A percentile compares a stretch with the other conserved stretches of the same genome.
Evolutionary conservation across 1,140 invertebrate species (phyloP).

Genomic region (Galendromus occidentalis): DNA sequence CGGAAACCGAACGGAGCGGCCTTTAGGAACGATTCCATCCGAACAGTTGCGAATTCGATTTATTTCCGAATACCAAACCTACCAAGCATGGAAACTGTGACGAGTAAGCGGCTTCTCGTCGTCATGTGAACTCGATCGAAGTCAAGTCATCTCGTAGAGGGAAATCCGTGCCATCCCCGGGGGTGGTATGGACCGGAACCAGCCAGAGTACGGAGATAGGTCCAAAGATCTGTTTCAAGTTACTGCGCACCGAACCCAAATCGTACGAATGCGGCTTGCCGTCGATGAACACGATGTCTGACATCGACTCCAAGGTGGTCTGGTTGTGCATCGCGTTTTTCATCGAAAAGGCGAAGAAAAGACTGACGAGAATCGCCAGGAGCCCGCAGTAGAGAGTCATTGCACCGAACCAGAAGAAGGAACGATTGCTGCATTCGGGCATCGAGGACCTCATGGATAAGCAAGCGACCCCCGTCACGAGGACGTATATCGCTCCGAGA

Average conservation of each 20-base stretch:
- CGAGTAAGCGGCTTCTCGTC: too few species aligned
- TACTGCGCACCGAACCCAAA: neutral
- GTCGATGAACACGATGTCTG: neutral
- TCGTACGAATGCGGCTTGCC: neutral
- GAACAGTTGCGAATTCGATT: too few species aligned
- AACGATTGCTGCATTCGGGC: neutral
- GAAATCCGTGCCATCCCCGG: neutral
- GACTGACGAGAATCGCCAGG: neutral
- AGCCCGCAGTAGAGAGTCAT: neutral
- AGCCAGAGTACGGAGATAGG: neutral
- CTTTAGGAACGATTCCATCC: too few species aligned
- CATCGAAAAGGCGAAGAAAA: neutral
- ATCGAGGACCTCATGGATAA: neutral
- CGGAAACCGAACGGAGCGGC: too few species aligned
- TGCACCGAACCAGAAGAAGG: neutral
- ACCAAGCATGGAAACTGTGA: too few species aligned
- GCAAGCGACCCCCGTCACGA: neutral
- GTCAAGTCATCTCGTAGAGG: too few species aligned
- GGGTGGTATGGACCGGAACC: neutral
- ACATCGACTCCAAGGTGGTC: neutral
- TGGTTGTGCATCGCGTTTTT: neutral
- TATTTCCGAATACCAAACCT: too few species aligned
- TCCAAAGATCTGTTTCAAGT: neutral
- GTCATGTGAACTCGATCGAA: too few species aligned
- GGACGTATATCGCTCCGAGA: neutral